Base-by-base conservation (phyloP, 2,888 invertebrate species). In the Catocala nupta region DNA sequence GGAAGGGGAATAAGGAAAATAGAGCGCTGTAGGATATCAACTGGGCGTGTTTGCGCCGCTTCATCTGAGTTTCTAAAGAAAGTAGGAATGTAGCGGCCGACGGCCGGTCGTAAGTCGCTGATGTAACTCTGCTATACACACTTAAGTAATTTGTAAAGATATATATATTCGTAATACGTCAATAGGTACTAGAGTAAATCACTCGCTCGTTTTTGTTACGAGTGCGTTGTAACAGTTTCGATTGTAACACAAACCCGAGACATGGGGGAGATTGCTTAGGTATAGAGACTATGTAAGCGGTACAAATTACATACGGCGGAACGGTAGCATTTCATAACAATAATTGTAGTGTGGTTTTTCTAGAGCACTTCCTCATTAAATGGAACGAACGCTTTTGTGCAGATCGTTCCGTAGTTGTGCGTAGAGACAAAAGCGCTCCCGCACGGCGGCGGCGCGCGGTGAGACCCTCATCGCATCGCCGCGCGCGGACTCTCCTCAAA, bases 291-390 rank as follows among this genome's bases (percentile, higher is more conserved):
- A 63, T 78, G 79, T 80, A 80, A 81, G 77, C 72, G 78, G 79
- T 84, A 82, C 79, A 81, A 81, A 86, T 85, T 85, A 81, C 75
- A 71, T 64, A 70, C 72, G 51, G 77, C 80, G 78, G 71, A 69
- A 69, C 75, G 73, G 78, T 81, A 78, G 75, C 73, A 85, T 90
- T 90, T 86, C 83, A 85, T 88, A 89, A 91, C 83, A 81, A 87
- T 89, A 89, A 90, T 89, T 85, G 85, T 81, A 76, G 76, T 79
- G 80, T 83, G 82, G 86, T 88, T 89, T 90, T 92, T 92, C 88
- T 93, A 86, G 93, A 91, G 87, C 92, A 90, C 88, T 93, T 93
- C 93, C 93, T 93, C 89, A 91, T 94, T 93, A 91, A 88, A 87
- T 77, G 80, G 84, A 82, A 82, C 87, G 83, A 83, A 81, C 81